A percentile compares a stretch with the other conserved stretches of the same genome.
Evolutionary conservation across 1,140 invertebrate species (phyloP).

Genomic region (Plutomurus gul): DNA sequence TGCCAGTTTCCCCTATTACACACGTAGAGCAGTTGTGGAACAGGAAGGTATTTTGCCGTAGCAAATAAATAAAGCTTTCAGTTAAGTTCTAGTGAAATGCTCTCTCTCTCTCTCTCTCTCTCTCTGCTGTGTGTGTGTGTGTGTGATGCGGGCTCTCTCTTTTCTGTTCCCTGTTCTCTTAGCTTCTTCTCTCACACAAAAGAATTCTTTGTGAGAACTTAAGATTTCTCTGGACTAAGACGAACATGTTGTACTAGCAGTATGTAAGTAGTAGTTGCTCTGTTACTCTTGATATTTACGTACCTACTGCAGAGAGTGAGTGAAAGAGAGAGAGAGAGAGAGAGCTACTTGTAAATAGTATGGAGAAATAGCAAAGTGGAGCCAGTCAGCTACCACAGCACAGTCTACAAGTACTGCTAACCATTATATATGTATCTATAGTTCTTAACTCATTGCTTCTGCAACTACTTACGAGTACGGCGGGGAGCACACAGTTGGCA

Average conservation of each 20-base stretch:
- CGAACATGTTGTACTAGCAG: no score
- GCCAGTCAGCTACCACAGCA: no score
- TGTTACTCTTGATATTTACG: no score
- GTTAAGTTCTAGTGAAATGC: conserved; percentile 9
- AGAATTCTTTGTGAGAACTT: conserved; percentile 12
- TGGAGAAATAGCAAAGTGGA: no score
- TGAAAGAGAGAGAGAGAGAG: conserved; percentile 4
- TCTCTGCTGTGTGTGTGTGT: not conserved
- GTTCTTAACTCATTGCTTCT: no score
- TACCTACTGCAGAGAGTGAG: not conserved
- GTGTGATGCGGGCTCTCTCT: no score
- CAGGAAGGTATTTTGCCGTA: not conserved
- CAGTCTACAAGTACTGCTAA: no score
- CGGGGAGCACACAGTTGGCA: no score
- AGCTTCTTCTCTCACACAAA: not conserved
- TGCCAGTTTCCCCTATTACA: not conserved
- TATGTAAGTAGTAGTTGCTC: not conserved
- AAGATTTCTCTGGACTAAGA: no score
- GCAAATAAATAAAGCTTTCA: conserved; percentile 28
- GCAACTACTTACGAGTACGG: no score
- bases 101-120: not conserved
- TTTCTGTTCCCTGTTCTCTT: not conserved
- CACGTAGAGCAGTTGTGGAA: not conserved
- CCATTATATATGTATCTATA: no score
- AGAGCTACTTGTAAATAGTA: no score